These are phyloP conservation scores for Drosophila setosimentum DNA, from an alignment of 2,888 invertebrate species.

Conservation along the genomic window DNA sequence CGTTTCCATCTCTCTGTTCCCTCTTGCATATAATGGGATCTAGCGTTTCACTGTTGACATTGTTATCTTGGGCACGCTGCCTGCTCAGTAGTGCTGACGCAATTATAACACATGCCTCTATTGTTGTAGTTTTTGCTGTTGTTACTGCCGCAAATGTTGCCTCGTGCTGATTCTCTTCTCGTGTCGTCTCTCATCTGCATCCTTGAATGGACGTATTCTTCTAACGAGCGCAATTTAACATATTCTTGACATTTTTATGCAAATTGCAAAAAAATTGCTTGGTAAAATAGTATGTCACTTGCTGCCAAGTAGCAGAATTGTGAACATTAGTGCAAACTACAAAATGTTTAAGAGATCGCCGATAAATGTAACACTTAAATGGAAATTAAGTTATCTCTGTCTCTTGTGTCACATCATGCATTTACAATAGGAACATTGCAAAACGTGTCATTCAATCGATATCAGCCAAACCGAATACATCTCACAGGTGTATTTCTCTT, in stretches of 20 bases:
- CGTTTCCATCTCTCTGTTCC: neutral
- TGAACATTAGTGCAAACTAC: neutral
- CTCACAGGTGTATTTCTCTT: neutral
- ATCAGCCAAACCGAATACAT: slow-evolving; percentile 30
- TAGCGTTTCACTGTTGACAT: slow-evolving; percentile 73
- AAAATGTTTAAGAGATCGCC: neutral
- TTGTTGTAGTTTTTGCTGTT: slow-evolving; percentile 12
- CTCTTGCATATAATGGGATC: slow-evolving; percentile 35
- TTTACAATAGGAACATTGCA: slow-evolving; percentile 40
- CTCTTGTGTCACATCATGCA: slow-evolving; percentile 46
- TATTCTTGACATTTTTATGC: neutral
- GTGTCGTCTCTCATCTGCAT: neutral
- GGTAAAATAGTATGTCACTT: neutral
- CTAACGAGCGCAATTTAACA: neutral
- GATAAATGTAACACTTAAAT: neutral
- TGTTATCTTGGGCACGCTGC: slow-evolving; percentile 63
- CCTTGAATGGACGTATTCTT: neutral
- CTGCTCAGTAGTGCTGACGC: slow-evolving; percentile 58
- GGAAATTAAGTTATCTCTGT: neutral
- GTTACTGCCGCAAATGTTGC: slow-evolving; percentile 9
- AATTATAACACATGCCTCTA: slow-evolving; percentile 68
- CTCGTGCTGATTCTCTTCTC: neutral
- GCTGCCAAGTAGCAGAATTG: neutral
- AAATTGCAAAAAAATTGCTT: neutral
- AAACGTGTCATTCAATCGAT: slow-evolving; percentile 63